Conservation (phyloP, 2,888 invertebrate species). For the Vesta saturnalis region DNA sequence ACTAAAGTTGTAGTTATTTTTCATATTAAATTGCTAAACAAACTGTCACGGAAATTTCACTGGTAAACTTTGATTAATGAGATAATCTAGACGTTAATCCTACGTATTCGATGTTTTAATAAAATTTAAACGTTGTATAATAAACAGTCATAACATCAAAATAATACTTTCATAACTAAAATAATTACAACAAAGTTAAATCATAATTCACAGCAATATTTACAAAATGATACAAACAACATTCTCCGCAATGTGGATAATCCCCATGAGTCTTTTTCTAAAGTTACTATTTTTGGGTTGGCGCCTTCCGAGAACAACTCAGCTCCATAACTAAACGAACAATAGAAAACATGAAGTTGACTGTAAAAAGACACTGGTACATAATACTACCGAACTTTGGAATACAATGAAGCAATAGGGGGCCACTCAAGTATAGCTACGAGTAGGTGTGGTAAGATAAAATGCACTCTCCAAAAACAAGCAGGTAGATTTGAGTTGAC, state of each 20-base stretch:
- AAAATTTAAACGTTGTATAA: too few relatives aligned
- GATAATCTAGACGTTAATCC: too few relatives aligned
- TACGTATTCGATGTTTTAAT: too few relatives aligned
- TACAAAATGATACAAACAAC: neutral
- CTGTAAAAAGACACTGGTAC: conserved; percentile 53
- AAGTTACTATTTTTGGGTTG: conserved; percentile 42
- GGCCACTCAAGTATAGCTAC: conserved; percentile 51
- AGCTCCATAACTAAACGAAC: conserved; percentile 49
- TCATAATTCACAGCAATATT: neutral
- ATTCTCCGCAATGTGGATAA: conserved; percentile 17
- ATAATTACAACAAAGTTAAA: neutral
- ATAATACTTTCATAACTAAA: neutral
- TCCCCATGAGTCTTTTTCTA: conserved; percentile 24
- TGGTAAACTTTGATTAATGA: too few relatives aligned
- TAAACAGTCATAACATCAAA: too few relatives aligned
- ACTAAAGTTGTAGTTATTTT: too few relatives aligned
- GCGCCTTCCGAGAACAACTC: conserved; percentile 53
- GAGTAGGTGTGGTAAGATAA: conserved; percentile 32
- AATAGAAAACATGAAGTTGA: conserved; percentile 51
- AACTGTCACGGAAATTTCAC: too few relatives aligned
- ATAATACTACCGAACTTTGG: conserved; percentile 48
- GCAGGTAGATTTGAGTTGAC: conserved; percentile 23
- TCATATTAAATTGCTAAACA: too few relatives aligned
- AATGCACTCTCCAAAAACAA: conserved; percentile 1
- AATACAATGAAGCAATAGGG: conserved; percentile 52